Conservation (phyloP, 2,113 vertebrate species). For the Salvator merianae region DNA sequence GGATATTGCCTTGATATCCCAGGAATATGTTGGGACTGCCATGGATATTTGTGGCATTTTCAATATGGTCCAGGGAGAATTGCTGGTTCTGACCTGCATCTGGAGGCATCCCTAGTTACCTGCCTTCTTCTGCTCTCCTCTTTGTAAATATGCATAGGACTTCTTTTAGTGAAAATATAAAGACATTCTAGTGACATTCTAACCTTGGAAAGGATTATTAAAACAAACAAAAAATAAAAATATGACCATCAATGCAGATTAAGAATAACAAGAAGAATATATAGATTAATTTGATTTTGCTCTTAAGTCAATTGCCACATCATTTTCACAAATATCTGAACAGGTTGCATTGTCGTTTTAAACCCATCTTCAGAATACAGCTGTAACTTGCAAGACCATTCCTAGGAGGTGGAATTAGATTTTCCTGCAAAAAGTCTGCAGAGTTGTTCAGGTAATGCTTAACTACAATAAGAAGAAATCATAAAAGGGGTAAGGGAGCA, state of each 20-base stretch:
- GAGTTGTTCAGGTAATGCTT: not conserved
- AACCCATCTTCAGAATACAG: not conserved
- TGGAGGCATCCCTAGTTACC: no score
- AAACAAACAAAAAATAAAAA: no score
- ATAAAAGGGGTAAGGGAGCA: not conserved
- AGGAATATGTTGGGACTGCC: no score
- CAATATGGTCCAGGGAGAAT: no score
- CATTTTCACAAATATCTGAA: not conserved
- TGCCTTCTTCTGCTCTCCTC: not conserved
- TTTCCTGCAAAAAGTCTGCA: not conserved
- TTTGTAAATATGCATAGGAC: not conserved
- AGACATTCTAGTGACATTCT: not conserved
- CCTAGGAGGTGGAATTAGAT: not conserved
- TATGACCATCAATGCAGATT: not conserved
- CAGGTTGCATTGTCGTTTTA: not conserved
- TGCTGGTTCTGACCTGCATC: no score
- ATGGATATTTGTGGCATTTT: no score
- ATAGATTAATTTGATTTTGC: not conserved
- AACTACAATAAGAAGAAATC: not conserved
- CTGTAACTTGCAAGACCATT: not conserved
- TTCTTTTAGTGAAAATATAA: not conserved
- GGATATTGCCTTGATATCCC: no score
- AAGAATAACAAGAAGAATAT: not conserved
- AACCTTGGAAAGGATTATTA: not conserved
- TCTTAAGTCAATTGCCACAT: conserved; percentile 1